phyloP scores from a whole-genome alignment of 2,797 vertebrate genomes.

The Darevskia mixta region DNA sequence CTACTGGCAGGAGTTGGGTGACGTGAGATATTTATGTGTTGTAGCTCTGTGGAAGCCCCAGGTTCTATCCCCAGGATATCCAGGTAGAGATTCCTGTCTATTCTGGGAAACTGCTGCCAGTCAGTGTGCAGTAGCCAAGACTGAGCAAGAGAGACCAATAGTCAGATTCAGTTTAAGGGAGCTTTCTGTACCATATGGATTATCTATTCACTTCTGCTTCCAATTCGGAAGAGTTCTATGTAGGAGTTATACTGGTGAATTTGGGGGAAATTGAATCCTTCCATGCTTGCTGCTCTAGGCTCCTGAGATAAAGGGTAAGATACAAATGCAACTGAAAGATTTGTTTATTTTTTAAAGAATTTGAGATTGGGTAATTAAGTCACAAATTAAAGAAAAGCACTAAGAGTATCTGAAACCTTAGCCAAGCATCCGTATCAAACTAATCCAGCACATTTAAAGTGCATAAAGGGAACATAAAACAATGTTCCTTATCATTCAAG shows the following conservation, averaged over 20 bases:
- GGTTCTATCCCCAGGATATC: neutral
- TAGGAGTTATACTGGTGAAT: neutral
- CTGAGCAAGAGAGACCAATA: neutral
- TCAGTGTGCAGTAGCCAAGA: neutral
- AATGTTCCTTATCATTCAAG: neutral
- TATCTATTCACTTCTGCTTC: neutral
- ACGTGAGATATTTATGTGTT: neutral
- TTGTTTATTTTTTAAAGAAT: neutral
- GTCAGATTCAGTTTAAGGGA: neutral
- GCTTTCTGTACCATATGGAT: neutral
- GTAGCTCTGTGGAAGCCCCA: neutral
- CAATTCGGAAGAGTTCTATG: neutral
- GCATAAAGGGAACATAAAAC: neutral
- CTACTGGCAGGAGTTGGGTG: too few species aligned
- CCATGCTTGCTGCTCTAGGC: neutral
- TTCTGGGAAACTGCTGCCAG: neutral
- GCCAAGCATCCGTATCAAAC: neutral
- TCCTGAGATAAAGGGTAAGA: neutral
- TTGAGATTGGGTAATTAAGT: neutral
- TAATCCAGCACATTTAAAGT: neutral
- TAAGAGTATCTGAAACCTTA: neutral
- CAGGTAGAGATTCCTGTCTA: neutral
- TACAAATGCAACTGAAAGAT: neutral
- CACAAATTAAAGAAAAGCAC: neutral
- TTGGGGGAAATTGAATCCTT: neutral